Evolutionary conservation across 1,140 invertebrate species (phyloP).

Genomic region (Drosophila paulistorum): DNA sequence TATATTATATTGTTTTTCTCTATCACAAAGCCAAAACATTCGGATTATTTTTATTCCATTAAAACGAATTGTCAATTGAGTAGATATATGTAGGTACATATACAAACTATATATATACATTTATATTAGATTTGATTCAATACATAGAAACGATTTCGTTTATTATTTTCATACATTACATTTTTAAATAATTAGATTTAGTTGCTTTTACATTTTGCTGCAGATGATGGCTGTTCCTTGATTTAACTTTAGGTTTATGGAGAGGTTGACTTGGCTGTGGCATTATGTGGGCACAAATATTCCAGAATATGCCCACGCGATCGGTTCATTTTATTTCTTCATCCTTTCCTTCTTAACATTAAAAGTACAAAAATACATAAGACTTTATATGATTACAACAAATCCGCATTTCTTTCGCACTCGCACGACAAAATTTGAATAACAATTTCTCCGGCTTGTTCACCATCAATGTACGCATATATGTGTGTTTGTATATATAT

Average conservation of each 20-base stretch:
- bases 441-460: not conserved
- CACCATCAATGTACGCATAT: slow-evolving; percentile 1
- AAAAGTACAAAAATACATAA: slow-evolving; percentile 76
- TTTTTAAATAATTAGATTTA: slow-evolving; percentile 42
- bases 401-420: slow-evolving; percentile 4
- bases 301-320: not conserved
- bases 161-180: slow-evolving; percentile 49
- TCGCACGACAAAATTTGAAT: not conserved
- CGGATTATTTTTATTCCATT: not conserved
- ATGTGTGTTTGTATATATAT: not conserved
- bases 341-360: slow-evolving; percentile 56
- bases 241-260: slow-evolving; percentile 14
- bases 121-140: not conserved
- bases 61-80: not conserved
- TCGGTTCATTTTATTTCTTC: slow-evolving; percentile 10
- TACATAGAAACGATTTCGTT: slow-evolving; percentile 20
- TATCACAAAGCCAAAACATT: slow-evolving; percentile 9
- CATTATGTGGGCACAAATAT: not conserved
- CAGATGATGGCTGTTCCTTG: slow-evolving; percentile 1
- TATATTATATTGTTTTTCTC: not conserved
- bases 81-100: not conserved
- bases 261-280: slow-evolving; percentile 11
- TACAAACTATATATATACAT: not conserved
- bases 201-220: not conserved
- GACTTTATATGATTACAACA: slow-evolving; percentile 59